These are phyloP conservation scores for Clarias batrachus DNA, from an alignment of 2,113 vertebrate species.

Conservation along the genomic window DNA sequence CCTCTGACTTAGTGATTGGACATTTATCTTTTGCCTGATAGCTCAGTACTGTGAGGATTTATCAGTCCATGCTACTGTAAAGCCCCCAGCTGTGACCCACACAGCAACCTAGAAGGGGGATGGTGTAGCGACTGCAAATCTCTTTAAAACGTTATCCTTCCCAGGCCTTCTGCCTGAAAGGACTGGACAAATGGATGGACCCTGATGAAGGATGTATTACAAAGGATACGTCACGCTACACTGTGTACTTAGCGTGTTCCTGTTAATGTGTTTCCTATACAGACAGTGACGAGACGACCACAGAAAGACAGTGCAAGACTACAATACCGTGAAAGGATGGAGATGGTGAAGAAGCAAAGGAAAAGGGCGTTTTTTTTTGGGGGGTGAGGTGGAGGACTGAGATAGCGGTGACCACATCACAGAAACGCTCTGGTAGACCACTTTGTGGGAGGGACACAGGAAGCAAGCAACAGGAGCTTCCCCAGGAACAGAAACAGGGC, in stretches of 20 bases:
- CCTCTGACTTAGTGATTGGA: conserved; percentile 35
- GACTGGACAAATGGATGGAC: background rate
- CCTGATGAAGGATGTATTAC: conserved; percentile 1
- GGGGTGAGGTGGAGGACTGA: background rate
- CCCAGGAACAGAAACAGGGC: conserved; percentile 55
- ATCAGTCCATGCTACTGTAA: conserved; percentile 51
- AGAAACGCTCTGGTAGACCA: conserved; percentile 60
- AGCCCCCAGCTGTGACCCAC: conserved; percentile 44
- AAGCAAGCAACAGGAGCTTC: conserved; percentile 67
- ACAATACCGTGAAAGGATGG: background rate
- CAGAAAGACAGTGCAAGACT: background rate
- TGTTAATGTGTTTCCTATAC: conserved; percentile 15
- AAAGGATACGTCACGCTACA: conserved; percentile 19
- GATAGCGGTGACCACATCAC: conserved; percentile 30
- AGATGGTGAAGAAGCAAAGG: conserved; percentile 23
- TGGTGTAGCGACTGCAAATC: background rate
- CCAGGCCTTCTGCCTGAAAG: background rate
- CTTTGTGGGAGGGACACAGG: conserved; percentile 63
- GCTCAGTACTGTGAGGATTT: conserved; percentile 32
- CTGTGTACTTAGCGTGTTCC: conserved; percentile 17
- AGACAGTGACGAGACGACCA: background rate
- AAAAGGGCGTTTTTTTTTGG: conserved; percentile 11
- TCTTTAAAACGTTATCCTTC: background rate
- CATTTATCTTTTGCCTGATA: conserved; percentile 47
- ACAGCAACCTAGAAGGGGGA: conserved; percentile 1